Evolutionary conservation across 2,113 vertebrate genomes (phyloP).

Genomic region (Varanus salvator): DNA sequence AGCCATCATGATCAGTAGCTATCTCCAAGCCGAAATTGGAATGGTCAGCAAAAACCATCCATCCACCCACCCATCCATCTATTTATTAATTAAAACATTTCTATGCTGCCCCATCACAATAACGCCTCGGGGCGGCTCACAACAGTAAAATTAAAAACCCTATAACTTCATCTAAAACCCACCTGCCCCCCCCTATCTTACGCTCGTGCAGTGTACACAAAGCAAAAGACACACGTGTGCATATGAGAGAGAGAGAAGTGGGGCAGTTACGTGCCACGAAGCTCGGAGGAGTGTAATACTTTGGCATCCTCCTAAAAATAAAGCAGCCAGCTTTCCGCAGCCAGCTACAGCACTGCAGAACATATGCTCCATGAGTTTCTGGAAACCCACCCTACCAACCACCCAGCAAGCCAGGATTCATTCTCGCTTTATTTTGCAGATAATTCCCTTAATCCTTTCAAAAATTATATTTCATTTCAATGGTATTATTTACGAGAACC

Average conservation of each 20-base stretch:
- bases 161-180: too few species aligned
- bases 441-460: constrained; percentile 26
- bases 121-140: too few species aligned
- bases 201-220: not conserved
- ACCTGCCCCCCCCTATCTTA: too few species aligned
- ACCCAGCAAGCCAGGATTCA: not conserved
- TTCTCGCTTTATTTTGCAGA: constrained; percentile 13
- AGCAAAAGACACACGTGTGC: not conserved
- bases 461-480: constrained; percentile 26
- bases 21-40: too few species aligned
- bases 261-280: not conserved
- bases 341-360: not conserved
- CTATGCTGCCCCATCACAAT: too few species aligned
- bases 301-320: not conserved
- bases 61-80: not conserved
- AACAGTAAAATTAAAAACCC: too few species aligned
- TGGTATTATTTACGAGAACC: constrained; percentile 8
- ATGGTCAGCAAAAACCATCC: not conserved
- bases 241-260: not conserved
- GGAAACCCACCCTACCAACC: not conserved
- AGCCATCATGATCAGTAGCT: too few species aligned
- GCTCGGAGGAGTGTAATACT: not conserved
- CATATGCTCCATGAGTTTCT: not conserved
- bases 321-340: not conserved
- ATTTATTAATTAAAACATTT: too few species aligned